A percentile compares a stretch with the other conserved stretches of the same genome.
Evolutionary conservation across 2,113 vertebrate species (phyloP).

Genomic region (Pelmatolapia mariae): DNA sequence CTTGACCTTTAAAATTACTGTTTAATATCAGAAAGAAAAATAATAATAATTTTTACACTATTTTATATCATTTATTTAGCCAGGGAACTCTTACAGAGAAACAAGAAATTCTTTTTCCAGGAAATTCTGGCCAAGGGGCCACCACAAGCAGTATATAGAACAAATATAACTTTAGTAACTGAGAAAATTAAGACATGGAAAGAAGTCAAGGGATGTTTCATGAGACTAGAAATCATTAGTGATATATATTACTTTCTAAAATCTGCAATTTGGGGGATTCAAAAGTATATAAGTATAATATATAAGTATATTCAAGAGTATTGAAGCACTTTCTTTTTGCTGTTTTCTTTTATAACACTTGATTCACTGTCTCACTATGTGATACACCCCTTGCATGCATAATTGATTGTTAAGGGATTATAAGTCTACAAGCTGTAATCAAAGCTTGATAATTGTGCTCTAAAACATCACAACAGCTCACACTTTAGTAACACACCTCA

Average conservation of each 20-base stretch:
- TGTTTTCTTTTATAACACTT: background rate
- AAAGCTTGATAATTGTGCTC: background rate
- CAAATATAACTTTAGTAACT: background rate
- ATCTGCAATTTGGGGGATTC: background rate
- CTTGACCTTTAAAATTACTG: background rate
- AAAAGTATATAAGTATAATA: background rate
- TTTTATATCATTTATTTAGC: background rate
- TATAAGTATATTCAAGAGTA: background rate
- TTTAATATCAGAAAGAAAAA: background rate
- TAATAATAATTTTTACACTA: accelerated
- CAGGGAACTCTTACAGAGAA: background rate
- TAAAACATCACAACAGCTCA: background rate
- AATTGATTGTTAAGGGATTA: background rate
- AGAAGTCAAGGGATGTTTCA: background rate
- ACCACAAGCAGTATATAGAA: background rate
- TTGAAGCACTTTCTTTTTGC: background rate
- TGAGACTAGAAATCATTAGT: background rate
- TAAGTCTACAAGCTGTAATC: background rate
- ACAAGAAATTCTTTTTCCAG: background rate
- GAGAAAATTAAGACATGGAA: background rate
- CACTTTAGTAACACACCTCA: conserved; percentile 75
- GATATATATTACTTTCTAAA: background rate
- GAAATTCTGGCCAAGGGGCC: background rate
- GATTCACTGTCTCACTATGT: background rate
- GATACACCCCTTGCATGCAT: background rate